Percentiles rank a stretch among this genome's conserved stretches.
Conservation (phyloP, 2,797 vertebrate species). For the Microctenopoma stevenorrisi region DNA sequence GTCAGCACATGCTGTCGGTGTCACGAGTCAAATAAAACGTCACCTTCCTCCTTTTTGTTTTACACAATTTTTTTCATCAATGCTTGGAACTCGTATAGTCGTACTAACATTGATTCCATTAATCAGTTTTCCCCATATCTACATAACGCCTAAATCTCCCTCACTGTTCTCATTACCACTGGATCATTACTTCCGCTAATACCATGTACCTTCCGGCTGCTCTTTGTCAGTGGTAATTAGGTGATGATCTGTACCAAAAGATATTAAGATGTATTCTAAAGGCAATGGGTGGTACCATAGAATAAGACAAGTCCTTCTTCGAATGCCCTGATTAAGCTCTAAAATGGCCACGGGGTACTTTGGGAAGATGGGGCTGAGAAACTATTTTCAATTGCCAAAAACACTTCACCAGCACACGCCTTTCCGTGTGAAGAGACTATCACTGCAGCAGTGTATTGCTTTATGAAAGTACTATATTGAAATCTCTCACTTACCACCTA, state of each 20-base stretch:
- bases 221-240: constrained; percentile 79
- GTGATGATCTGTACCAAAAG: constrained; percentile 76
- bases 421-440: constrained; percentile 53
- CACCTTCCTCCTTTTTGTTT: background rate
- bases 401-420: constrained; percentile 45
- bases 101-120: constrained; percentile 57
- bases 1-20: background rate
- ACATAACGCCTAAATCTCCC: constrained; percentile 63
- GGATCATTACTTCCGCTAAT: constrained; percentile 81
- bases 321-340: constrained; percentile 48
- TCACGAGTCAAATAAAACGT: background rate
- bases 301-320: constrained; percentile 51
- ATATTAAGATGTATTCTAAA: constrained; percentile 75
- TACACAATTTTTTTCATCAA: background rate
- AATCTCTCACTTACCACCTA: constrained; percentile 63
- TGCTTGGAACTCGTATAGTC: constrained; percentile 23
- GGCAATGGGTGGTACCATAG: constrained; percentile 59
- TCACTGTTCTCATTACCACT: constrained; percentile 68
- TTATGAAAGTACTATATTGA: constrained; percentile 60
- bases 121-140: constrained; percentile 64
- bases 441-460: constrained; percentile 57
- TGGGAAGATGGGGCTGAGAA: constrained; percentile 46
- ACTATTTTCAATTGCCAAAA: constrained; percentile 67
- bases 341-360: constrained; percentile 49
- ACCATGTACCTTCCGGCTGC: constrained; percentile 76